Percentiles rank a stretch among this genome's conserved stretches.
Conservation (phyloP, 1,140 invertebrate genomes). For the Aphelenchoides besseyi region DNA sequence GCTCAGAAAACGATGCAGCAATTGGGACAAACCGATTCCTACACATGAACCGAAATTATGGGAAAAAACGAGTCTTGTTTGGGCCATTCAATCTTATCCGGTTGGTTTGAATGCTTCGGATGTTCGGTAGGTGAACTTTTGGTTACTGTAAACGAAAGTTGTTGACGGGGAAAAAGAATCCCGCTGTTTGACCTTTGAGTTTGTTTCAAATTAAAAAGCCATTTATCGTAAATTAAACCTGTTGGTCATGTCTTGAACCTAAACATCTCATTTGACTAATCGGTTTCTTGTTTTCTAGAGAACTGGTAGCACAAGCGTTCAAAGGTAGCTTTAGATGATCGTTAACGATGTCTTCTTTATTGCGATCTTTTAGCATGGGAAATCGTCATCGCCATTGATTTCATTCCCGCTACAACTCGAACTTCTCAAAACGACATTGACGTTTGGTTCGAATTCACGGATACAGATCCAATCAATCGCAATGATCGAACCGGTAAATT, state of each 20-base stretch:
- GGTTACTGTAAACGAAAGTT: no score
- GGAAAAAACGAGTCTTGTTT: conserved; percentile 8
- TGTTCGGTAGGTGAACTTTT: conserved; percentile 10
- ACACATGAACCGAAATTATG: conserved; percentile 17
- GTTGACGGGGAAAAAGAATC: no score
- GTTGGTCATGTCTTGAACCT: background rate
- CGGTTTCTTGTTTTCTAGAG: conserved; percentile 34
- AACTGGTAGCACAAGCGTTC: conserved; percentile 42
- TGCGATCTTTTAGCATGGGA: conserved; percentile 36
- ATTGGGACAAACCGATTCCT: conserved; percentile 22
- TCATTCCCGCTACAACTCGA: conserved; percentile 22
- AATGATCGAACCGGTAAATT: conserved; percentile 28
- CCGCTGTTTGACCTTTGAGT: conserved; percentile 8
- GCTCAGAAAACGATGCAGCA: conserved; percentile 39
- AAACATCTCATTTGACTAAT: conserved; percentile 6
- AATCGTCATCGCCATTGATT: conserved; percentile 44
- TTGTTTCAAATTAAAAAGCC: background rate
- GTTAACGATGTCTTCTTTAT: no score
- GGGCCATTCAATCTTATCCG: conserved; percentile 7
- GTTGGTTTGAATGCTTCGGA: background rate
- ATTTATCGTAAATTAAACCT: background rate
- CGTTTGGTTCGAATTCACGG: conserved; percentile 35
- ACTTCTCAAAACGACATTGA: conserved; percentile 28
- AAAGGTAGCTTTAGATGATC: background rate
- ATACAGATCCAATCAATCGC: conserved; percentile 5